These are phyloP conservation scores for Forpus xanthops DNA, from an alignment of 2,797 vertebrate genomes.

Conservation along the genomic window DNA sequence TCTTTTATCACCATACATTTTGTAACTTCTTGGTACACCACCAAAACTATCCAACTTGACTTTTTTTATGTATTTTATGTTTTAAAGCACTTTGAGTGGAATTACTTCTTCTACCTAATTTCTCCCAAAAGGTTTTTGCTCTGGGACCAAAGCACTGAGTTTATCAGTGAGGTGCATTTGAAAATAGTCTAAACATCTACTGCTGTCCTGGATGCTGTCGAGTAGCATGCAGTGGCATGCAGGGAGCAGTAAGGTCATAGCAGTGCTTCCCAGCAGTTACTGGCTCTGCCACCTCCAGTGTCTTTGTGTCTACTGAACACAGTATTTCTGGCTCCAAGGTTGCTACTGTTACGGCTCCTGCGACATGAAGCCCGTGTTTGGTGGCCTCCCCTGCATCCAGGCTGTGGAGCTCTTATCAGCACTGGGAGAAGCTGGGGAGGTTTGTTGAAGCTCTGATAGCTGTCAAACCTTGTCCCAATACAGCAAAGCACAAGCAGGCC, in stretches of 20 bases:
- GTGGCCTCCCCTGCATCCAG: not conserved
- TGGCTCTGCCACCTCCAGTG: not conserved
- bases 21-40: not conserved
- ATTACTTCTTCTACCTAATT: not conserved
- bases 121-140: not conserved
- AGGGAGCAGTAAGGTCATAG: not conserved
- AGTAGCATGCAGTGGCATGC: not conserved
- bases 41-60: not conserved
- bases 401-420: not conserved
- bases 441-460: not conserved
- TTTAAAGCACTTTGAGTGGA: not conserved
- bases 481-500: not conserved
- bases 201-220: not conserved
- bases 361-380: not conserved
- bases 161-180: not conserved
- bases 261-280: not conserved
- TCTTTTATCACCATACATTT: not conserved
- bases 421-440: not conserved
- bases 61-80: not conserved
- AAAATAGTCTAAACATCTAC: not conserved
- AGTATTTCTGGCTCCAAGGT: not conserved
- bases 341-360: not conserved
- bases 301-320: not conserved
- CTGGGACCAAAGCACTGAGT: not conserved
- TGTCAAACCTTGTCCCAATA: not conserved